Percentiles rank a stretch among this genome's conserved stretches.
Conservation (phyloP, 2,113 vertebrate genomes). For the Sylvietta virens region DNA sequence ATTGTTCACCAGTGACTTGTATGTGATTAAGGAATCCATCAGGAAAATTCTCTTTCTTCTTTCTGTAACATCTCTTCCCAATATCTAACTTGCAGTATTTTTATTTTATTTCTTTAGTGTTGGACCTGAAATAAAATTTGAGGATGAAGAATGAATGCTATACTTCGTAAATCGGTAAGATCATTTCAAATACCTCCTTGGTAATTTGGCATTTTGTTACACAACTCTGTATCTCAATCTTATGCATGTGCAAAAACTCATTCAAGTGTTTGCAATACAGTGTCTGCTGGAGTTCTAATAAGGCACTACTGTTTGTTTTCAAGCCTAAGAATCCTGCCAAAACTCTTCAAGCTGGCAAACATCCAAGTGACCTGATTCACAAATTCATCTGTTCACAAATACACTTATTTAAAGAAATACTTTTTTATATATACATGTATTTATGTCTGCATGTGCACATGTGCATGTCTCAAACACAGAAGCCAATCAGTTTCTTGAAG, state of each 20-base stretch:
- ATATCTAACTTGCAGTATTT: background rate
- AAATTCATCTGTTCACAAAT: background rate
- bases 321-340: background rate
- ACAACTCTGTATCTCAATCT: background rate
- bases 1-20: constrained; percentile 68
- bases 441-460: background rate
- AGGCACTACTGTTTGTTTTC: constrained; percentile 2
- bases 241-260: constrained; percentile 1
- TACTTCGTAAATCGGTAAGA: constrained; percentile 22
- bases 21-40: constrained; percentile 80
- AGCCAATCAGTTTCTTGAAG: background rate
- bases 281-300: constrained; percentile 21
- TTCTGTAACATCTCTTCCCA: constrained; percentile 43
- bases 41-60: constrained; percentile 67
- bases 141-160: constrained; percentile 11
- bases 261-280: constrained; percentile 13
- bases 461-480: background rate
- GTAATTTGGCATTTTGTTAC: constrained; percentile 36
- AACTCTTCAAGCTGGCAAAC: background rate
- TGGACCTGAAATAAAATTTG: constrained; percentile 38
- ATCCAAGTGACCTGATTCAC: background rate
- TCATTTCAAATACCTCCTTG: constrained; percentile 7
- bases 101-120: background rate
- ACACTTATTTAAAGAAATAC: background rate
- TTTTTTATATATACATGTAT: background rate